Evolutionary conservation across 2,113 vertebrate genomes (phyloP), one percentile per base, ranked within the genome.

Genomic region (Numida meleagris): DNA sequence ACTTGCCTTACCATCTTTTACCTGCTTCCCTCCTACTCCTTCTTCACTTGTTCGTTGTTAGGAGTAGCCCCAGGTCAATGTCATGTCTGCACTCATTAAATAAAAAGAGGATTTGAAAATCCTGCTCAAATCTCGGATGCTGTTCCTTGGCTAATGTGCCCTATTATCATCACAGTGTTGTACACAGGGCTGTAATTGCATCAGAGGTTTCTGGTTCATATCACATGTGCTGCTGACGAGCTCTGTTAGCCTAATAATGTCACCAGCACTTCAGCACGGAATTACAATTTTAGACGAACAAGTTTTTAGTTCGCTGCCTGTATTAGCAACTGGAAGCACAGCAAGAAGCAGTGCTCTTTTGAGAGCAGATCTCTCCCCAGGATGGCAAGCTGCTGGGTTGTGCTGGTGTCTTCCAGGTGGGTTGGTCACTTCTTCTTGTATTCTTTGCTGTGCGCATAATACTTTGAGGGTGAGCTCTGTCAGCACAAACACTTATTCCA

Each of bases 331-430:
- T 43, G 34, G 45, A 53, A 73, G n/a, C 18, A 34, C 58, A 72
- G 40, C 0, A 0, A 72, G 45, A 33, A 29, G 25, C 0, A 0
- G 5, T 34, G 45, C 24, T 75, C 17, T 4, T 2, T 3, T 3
- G 3, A 78, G 68, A 92, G 46, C 34, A 67, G 24, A 9, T 23
- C 33, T 82, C 65, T 53, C n/a, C 73, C 36, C 0, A 0, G 38
- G 38, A 68, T 65, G 46, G 5, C 77, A 20, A 63, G 38, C 21
- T 93, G 55, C 76, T 59, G 40, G 17, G 17, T 19, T 57, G 31
- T 57, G 29, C 53, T 55, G 29, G 29, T 31, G 29, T 29, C 53
- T 55, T 9, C 53, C 29, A 55, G 53, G 53, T 31, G 29, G 53
- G 29, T 17, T 55, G 16, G 4, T 55, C 53, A 10, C 10, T 34